Base-by-base conservation (phyloP, 2,888 invertebrate species). In the Mongoloraphidia duomilia region DNA sequence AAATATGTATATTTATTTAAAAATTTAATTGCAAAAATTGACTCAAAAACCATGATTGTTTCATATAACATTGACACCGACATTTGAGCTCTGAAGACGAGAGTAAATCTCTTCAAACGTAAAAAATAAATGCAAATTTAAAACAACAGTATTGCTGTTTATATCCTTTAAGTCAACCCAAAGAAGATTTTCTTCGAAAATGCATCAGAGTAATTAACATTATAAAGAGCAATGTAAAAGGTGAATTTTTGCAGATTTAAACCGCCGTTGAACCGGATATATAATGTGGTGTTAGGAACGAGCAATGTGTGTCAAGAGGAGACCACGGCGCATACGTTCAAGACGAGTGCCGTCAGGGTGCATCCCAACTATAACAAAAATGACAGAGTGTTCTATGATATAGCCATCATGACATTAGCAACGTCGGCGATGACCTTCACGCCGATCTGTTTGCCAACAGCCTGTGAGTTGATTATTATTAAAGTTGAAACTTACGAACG, bases 291-390 rank as follows among this genome's bases (percentile, higher is more conserved):
- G 53, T 41, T 67, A 12, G 67, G 67, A 9, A 52, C 64, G 12
- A 64, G 65, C 52, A 65, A 68, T 51, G 59, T 58, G 35, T 68
- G 68, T 49, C 52, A 54, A n/a, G 46, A 50, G 9, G 66, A 66
- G 54, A 47, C 50, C 4, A 60, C 58, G 3, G 59, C 60, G 41
- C 57, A 53, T 40, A 55, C 55, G 17, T 65, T 57, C 48, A 56
- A 52, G 41, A 57, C 61, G 4, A 55, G 58, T 44, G 63, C 64
- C 56, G 66, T 67, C 4, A 51, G 57, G 26, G 54, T 68, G 1
- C 67, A 67, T 51, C 65, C 67, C 48, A 53, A 61, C 9, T 68
- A 67, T 47, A 46, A 50, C 26, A 26, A 26, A 34, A 56, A 55
- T 8, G 57, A 62, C 34, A 56, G 58, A 41, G 66, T 65, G 0